Evolutionary conservation across 2,113 vertebrate species (phyloP).

Genomic region (Aix galericulata): DNA sequence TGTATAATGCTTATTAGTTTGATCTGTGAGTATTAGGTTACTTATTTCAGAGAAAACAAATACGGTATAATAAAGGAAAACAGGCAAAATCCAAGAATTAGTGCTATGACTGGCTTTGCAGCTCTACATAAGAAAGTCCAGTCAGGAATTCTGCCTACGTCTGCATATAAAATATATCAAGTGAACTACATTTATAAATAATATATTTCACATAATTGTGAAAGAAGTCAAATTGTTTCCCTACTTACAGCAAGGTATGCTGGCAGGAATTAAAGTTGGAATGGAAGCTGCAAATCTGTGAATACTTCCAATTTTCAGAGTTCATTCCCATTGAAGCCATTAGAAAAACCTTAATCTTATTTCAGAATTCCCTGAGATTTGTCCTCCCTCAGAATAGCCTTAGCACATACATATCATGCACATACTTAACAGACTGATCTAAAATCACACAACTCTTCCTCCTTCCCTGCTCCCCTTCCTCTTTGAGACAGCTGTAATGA

Average conservation of each 20-base stretch:
- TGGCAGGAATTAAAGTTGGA: background rate
- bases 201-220: background rate
- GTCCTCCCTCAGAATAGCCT: background rate
- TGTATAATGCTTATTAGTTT: background rate
- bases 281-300: background rate
- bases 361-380: background rate
- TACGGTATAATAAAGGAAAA: background rate
- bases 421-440: background rate
- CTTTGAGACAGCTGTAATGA: background rate
- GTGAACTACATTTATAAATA: background rate
- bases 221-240: background rate
- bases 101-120: background rate
- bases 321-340: background rate
- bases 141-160: background rate
- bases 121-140: background rate
- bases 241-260: background rate
- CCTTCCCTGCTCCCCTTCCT: background rate
- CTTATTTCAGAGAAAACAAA: background rate
- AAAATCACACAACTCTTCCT: background rate
- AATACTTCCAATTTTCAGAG: background rate
- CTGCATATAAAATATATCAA: background rate
- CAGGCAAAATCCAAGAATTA: background rate
- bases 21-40: background rate
- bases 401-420: background rate
- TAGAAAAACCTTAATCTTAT: background rate